These are phyloP conservation scores for Drosophila sordidapex DNA, from an alignment of 2,888 invertebrate species.

Conservation along the genomic window DNA sequence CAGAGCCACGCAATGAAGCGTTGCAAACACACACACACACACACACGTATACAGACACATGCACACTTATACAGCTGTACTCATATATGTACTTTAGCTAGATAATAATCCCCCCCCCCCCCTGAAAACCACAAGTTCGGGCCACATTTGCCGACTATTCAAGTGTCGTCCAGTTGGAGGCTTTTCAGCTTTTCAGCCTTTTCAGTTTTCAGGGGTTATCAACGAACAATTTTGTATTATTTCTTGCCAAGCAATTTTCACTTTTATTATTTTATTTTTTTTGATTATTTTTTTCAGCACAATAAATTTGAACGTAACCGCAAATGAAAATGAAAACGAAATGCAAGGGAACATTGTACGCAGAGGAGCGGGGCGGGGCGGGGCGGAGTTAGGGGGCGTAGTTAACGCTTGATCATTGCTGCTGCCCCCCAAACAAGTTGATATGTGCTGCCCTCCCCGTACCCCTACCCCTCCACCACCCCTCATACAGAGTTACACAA, in stretches of 20 bases:
- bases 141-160: conserved; percentile 47
- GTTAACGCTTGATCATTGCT: conserved; percentile 10
- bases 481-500: conserved; percentile 50
- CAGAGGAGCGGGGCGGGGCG: neutral
- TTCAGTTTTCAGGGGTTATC: conserved; percentile 51
- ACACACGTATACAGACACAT: neutral
- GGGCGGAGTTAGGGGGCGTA: neutral
- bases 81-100: conserved; percentile 52
- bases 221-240: conserved; percentile 20
- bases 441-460: conserved; percentile 10
- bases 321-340: conserved; percentile 52
- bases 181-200: conserved; percentile 4
- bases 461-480: neutral
- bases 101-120: conserved; percentile 71
- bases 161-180: conserved; percentile 56
- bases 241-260: conserved; percentile 69
- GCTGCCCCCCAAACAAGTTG: conserved; percentile 8
- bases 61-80: too few species aligned
- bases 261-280: conserved; percentile 50
- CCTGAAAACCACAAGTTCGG: conserved; percentile 37
- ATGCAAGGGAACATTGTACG: conserved; percentile 58
- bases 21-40: conserved; percentile 14
- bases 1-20: conserved; percentile 51
- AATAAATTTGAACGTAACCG: conserved; percentile 65
- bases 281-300: conserved; percentile 27